Base-by-base conservation (phyloP, 1,140 invertebrate genomes). In the Procambarus clarkii region DNA sequence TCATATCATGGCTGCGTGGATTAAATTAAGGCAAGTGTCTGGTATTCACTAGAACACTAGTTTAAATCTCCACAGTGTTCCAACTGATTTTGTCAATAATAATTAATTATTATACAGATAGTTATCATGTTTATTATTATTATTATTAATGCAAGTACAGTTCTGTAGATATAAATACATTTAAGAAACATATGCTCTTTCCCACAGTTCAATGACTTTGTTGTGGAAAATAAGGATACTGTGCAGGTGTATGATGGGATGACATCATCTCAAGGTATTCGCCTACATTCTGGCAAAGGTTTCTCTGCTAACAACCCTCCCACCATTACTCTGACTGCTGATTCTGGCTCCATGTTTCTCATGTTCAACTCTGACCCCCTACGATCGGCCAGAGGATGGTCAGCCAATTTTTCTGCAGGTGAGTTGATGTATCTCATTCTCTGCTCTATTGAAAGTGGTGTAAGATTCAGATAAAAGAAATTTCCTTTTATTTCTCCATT, bases 351-450 rank as follows among this genome's bases (percentile, higher is more conserved):
- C 94, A 97, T 99, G 97, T 94, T 98, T 5, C 95, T 99, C 81
- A 96, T 97, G 93, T 99, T 99, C 94, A 95, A 96, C 34, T 97
- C 97, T 58, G 98, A 99, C 95, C 97, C 98, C 50, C 94, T 99
- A 79, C 97, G 98, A 93, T 97, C 96, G 94, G 96, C 96, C 78
- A 95, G 95, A 92, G 97, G 98, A 92, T 99, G 98, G 97, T 96
- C 97, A 94, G 97, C 98, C 45, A 97, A 97, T 21, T 99, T 98
- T 95, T 98, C 98, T 93, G 98, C 98, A 93, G 97, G 97, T 97
- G 95, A 93, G 93, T 86, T 54, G 8, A 34, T 34, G 34, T 34
- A 34, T 1, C 34, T 34, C 34, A 34, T 34, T 34, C 34, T 34
- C 34, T 34, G 34, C 34, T 34, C 34, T 34, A 34, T 34, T 34